Evolutionary conservation across 2,888 invertebrate species (phyloP), one percentile per base, ranked within the genome.

Genomic region (Papilio gigon): DNA sequence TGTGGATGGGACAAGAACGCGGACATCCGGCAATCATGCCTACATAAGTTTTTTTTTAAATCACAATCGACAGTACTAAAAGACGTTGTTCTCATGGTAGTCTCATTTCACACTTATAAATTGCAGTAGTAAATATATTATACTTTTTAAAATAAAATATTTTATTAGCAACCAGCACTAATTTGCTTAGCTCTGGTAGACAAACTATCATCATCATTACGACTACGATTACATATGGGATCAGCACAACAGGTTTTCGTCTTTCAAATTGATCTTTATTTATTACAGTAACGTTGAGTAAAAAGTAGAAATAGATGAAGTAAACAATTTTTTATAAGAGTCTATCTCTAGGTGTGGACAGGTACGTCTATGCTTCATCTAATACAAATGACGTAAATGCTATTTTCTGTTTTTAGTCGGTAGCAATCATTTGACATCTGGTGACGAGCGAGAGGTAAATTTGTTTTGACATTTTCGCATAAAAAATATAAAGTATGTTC

Each of bases 1-100:
- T 58, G 25, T 42, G 56, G 62, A 67, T 27, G 56, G 63, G 6
- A 59, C 59, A 14, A 27, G 63, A 37, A 35, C 22, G 42, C 37
- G 27, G 27, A 58, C 58, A 20, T 44, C 44, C 58, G 58, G 58
- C 2, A 50, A 50, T 27, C 27, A 35, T 35, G 25, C 25, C 53
- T 37, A 47, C n/a, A 25, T 35, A 47, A n/a, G 14, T 40, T 58
- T 42, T 56, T 58, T 17, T 30, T n/a, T 35, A n/a, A 53, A 53
- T 53, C 6, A n/a, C 14, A 42, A 42, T 65, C 33, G 53, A 40
- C 56, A 20, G 11, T 14, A 47, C 42, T 22, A 64, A 25, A 27
- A 25, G 37, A 17, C 20, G 27, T 58, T 42, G 42, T 65, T 56
- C 27, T 56, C 14, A 30, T 20, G 30, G 11, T 62, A 35, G n/a